Percentiles rank a stretch among this genome's conserved stretches.
phyloP scores from a whole-genome alignment of 2,888 invertebrate species.

The Acleris laterana region DNA sequence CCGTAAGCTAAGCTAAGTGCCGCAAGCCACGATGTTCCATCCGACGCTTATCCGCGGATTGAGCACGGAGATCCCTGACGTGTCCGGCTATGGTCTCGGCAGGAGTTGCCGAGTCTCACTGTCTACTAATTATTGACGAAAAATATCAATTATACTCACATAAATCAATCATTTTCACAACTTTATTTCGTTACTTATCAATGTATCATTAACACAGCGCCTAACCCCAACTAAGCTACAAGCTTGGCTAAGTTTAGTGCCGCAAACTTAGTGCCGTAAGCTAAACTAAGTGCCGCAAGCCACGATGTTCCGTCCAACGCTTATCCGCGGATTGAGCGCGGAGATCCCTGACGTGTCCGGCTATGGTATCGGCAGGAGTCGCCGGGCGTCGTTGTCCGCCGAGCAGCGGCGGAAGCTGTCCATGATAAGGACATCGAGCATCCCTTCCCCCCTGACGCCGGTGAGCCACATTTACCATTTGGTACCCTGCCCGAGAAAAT shows the following conservation, averaged over 20 bases:
- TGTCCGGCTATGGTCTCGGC: conserved; percentile 66
- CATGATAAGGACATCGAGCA: conserved; percentile 71
- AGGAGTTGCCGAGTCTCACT: conserved; percentile 79
- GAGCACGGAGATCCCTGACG: conserved; percentile 68
- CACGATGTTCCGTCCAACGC: conserved; percentile 70
- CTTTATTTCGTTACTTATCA: too few species aligned
- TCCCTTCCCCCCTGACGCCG: conserved; percentile 73
- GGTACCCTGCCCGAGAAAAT: conserved; percentile 82
- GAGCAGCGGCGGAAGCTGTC: conserved; percentile 76
- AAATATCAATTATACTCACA: conserved; percentile 63
- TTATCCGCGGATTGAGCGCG: conserved; percentile 66
- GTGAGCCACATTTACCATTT: conserved; percentile 85
- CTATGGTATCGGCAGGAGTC: conserved; percentile 76
- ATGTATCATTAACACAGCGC: too few species aligned
- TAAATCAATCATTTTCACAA: too few species aligned
- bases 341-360: conserved; percentile 67
- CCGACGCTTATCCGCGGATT: conserved; percentile 66
- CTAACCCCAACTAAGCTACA: too few species aligned
- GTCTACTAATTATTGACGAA: conserved; percentile 73
- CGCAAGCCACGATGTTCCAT: conserved; percentile 61
- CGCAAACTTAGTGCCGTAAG: background rate
- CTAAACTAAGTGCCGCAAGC: conserved; percentile 12
- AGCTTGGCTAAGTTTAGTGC: conserved; percentile 3
- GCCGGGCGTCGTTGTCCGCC: conserved; percentile 74
- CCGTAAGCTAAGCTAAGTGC: background rate